phyloP scores from a whole-genome alignment of 2,113 vertebrate species.

The Craseonycteris thonglongyai region DNA sequence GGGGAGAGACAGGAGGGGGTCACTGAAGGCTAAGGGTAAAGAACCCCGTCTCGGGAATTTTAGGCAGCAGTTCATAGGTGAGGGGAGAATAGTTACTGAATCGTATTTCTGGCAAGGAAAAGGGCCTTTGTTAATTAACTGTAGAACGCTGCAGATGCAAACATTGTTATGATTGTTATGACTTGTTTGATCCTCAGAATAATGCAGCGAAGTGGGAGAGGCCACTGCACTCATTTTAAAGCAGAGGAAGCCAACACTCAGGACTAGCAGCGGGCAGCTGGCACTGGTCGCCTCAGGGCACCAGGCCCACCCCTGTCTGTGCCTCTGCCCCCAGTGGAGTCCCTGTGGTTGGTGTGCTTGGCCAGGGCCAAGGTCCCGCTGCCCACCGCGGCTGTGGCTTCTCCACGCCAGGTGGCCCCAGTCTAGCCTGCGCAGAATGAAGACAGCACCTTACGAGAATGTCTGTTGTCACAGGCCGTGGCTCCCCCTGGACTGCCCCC shows the following conservation, averaged over 20 bases:
- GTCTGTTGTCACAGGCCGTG: background rate
- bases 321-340: background rate
- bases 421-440: background rate
- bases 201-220: background rate
- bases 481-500: background rate
- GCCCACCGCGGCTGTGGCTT: rapidly evolving
- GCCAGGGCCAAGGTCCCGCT: background rate
- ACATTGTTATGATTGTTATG: background rate
- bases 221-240: background rate
- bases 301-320: background rate
- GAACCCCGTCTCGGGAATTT: background rate
- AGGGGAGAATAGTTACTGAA: background rate
- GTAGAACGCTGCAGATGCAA: background rate
- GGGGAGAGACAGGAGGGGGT: background rate
- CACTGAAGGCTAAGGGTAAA: background rate
- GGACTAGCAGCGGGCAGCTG: background rate
- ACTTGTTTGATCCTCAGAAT: background rate
- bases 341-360: background rate
- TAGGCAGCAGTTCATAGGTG: background rate
- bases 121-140: background rate
- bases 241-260: background rate
- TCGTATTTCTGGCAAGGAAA: background rate
- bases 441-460: background rate
- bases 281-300: background rate
- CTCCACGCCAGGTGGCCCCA: background rate